Evolutionary conservation across 2,113 vertebrate species (phyloP), one percentile per base, ranked within the genome.

Genomic region (Tinamus guttatus): DNA sequence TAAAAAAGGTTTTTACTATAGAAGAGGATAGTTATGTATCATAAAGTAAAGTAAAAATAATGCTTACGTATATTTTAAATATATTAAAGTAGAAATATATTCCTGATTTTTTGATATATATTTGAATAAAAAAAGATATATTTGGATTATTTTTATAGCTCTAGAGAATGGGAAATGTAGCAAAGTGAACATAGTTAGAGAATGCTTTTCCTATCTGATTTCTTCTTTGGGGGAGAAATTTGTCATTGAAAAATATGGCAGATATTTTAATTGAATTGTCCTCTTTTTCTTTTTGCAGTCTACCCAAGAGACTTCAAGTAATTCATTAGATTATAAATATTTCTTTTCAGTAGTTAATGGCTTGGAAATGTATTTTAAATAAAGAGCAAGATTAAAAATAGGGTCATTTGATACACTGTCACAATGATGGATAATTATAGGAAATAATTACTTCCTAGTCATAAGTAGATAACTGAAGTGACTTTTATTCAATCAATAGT

Each of bases 381-480:
- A 87, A 91, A 86, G 7, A 64, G 1, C 13, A n/a, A 8, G 9
- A 65, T 81, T 79, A 79, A 90, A 58, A 92, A 93, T 47, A 84
- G 38, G 41, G 20, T 54, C 13, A 92, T 49, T 67, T 87, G 40
- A 73, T 89, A 80, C 28, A 63, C 19, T 77, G n/a, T 17, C 27
- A 74, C 36, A 91, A n/a, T 19, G 81, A 51, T 47, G 38, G 52
- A 32, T 93, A 95, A 71, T 92, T 91, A 90, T 49, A 95, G 82
- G 93, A 64, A 60, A 28, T 40, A 81, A 68, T 76, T 88, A 64
- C 71, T 91, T 94, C 75, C 73, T 68, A 86, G 51, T 25, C 0
- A 32, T 67, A 78, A 90, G 22, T 52, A 93, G 83, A 60, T 54
- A 89, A 64, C 25, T 79, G 47, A 92, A 79, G 49, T 54, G 81